A percentile compares a stretch with the other conserved stretches of the same genome.
phyloP scores from a whole-genome alignment of 2,797 vertebrate species.

The Sphenodon punctatus region DNA sequence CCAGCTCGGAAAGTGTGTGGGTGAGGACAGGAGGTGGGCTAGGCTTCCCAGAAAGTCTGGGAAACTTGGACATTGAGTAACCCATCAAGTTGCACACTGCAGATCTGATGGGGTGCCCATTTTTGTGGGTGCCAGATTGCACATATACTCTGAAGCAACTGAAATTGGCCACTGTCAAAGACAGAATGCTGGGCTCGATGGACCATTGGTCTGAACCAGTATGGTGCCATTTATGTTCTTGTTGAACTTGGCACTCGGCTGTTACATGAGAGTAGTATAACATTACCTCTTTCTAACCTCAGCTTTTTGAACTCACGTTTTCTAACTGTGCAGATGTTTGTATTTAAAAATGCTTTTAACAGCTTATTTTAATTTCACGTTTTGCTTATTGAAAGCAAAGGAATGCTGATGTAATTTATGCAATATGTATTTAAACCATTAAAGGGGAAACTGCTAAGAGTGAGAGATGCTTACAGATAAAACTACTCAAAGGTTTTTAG shows the following conservation, averaged over 20 bases:
- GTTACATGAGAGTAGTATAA: background rate
- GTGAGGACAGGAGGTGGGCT: no score
- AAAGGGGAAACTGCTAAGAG: constrained; percentile 10
- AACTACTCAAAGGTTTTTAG: constrained; percentile 44
- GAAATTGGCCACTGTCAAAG: no score
- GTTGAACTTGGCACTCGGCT: background rate
- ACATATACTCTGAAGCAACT: no score
- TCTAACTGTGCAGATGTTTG: constrained; percentile 21
- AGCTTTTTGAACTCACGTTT: constrained; percentile 7
- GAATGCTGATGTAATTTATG: constrained; percentile 28
- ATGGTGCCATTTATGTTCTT: background rate
- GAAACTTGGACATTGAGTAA: no score
- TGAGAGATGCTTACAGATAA: constrained; percentile 23
- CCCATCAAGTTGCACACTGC: no score
- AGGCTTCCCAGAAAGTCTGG: no score
- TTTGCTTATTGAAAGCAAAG: constrained; percentile 43
- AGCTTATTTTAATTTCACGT: constrained; percentile 37
- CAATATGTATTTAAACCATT: constrained; percentile 57
- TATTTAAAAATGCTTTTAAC: constrained; percentile 15
- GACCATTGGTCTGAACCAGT: no score
- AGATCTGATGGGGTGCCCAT: no score
- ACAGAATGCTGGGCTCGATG: no score
- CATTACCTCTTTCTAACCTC: no score
- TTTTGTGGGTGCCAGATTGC: no score
- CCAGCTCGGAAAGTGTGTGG: no score